Evolutionary conservation across 2,797 vertebrate genomes (phyloP), one percentile per base, ranked within the genome.

Genomic region (Cynodonichthys magdalenae): DNA sequence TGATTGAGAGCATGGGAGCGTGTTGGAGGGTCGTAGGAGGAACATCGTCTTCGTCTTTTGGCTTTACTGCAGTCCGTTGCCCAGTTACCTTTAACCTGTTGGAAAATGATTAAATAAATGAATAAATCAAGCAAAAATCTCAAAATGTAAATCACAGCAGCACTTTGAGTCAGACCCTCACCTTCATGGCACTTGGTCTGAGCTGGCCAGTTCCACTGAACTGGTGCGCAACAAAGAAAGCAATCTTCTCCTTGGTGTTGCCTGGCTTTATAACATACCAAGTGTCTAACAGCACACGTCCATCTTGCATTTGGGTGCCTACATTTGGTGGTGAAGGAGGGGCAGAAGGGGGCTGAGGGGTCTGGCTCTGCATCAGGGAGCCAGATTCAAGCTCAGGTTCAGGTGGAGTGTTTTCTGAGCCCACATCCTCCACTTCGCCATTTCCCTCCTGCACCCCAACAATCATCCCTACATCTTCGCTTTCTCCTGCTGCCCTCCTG

Each of bases 231-330:
- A 99, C 96, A 7, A 99, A 99, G 71, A 99, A 98, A 11, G 97
- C 97, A 12, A 98, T 96, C 80, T 99, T 99, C 90, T 99, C 97
- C 91, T 98, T 98, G 63, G 97, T 98, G 90, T 98, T 99, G 19
- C 97, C 97, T 0, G 97, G 97, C 52, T 99, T 99, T 82, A 99
- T 99, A 55, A 98, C 97, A 42, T 98, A 98, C 97, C 97, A 98
- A 0, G 97, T 99, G 88, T 99, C 97, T 81, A 99, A 80, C 71
- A 98, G 86, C 65, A 99, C 96, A 2, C 96, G 93, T 0, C 96
- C 96, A 31, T 98, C 96, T 18, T 97, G 95, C 64, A 93, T 81
- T 71, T 93, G 93, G 50, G 89, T 46, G 20, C 85, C 78, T 0
- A 75, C 77, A 0, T 77, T 78, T 1, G 87, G 89, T 0, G 86